Conservation (phyloP, 2,113 vertebrate species). For the Semicossyphus pulcher region DNA sequence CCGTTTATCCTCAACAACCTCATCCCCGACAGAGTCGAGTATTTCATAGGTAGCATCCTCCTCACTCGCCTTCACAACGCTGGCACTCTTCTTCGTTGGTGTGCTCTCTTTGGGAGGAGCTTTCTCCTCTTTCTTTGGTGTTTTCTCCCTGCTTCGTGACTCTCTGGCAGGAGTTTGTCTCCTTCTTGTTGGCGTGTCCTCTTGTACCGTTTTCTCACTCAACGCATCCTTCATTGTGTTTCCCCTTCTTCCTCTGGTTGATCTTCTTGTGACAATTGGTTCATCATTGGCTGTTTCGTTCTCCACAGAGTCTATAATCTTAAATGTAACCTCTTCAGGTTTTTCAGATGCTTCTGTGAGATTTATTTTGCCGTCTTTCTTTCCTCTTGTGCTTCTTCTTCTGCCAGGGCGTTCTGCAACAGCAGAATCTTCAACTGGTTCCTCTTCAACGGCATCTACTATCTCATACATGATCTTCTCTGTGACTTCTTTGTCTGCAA, state of each 20-base stretch:
- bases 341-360: neutral
- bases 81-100: conserved; percentile 11
- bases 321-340: conserved; percentile 19
- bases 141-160: conserved; percentile 12
- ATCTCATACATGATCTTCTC: conserved; percentile 47
- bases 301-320: conserved; percentile 62
- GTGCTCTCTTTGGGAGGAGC: neutral
- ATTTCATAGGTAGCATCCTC: conserved; percentile 13
- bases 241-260: conserved; percentile 49
- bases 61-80: neutral
- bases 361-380: conserved; percentile 34
- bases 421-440: neutral
- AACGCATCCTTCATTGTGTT: neutral
- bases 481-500: neutral
- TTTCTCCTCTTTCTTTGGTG: neutral
- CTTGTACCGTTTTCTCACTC: neutral
- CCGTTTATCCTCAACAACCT: neutral
- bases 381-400: conserved; percentile 46
- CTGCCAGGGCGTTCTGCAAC: conserved; percentile 13
- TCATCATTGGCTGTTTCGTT: conserved; percentile 12
- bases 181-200: conserved; percentile 6
- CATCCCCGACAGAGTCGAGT: conserved; percentile 35
- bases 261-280: neutral
- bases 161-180: conserved; percentile 39
- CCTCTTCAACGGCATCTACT: conserved; percentile 51